Conservation (phyloP, 2,888 invertebrate species). For the Cephus nigrinus region DNA sequence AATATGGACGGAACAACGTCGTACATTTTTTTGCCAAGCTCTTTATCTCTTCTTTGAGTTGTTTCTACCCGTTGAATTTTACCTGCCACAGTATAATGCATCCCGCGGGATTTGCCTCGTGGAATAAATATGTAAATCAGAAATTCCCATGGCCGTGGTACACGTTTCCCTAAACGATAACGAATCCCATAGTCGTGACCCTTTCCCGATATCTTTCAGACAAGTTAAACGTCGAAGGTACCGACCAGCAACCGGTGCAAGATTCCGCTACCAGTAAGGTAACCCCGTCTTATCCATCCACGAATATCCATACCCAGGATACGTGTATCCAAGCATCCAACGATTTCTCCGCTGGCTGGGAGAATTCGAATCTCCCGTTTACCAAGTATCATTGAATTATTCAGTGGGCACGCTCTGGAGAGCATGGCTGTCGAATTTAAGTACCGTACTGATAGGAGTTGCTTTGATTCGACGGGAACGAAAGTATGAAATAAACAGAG, state of each 20-base stretch:
- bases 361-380: background rate
- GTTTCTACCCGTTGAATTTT: background rate
- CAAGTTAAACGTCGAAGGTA: conserved; percentile 41
- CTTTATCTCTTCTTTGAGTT: background rate
- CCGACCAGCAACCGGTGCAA: background rate
- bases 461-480: background rate
- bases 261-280: background rate
- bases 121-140: conserved; percentile 63
- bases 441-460: background rate
- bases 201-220: conserved; percentile 36
- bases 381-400: conserved; percentile 25
- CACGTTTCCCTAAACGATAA: conserved; percentile 18
- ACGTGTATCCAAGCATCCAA: background rate
- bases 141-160: conserved; percentile 42
- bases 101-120: conserved; percentile 51
- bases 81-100: conserved; percentile 27
- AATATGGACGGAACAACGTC: background rate
- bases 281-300: background rate
- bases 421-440: background rate
- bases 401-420: conserved; percentile 8
- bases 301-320: background rate
- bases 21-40: background rate
- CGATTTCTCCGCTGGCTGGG: background rate
- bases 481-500: background rate
- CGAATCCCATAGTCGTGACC: conserved; percentile 1